Base-by-base conservation (phyloP, 2,113 vertebrate species). In the Amphiprion ocellaris region DNA sequence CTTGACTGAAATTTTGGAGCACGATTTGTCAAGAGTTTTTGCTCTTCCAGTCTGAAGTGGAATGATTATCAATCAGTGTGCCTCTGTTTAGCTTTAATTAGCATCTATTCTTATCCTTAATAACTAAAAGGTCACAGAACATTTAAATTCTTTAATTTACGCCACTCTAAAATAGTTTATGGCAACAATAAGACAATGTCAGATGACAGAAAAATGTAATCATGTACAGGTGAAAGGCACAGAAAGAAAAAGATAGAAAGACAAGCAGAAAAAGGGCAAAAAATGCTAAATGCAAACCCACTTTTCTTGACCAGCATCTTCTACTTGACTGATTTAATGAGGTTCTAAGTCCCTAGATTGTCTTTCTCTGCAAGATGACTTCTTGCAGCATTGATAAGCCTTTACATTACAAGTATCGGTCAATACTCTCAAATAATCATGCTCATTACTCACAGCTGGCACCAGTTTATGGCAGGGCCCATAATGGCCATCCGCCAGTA, bases 341-440 rank as follows among this genome's bases (percentile, higher is more conserved):
- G 21, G 60, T 56, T 81, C 28, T 44, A 17, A 50, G 15, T 33
- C 37, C 24, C 58, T 62, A 69, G 72, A 79, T 76, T 77, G 65
- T 71, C 74, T 58, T 60, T 46, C 59, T 76, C 58, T 54, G 70
- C 46, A 61, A 33, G 44, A 28, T 14, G 28, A 69, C 75, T 56
- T 71, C 76, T 68, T 47, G 1, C 69, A 63, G 30, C 62, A 54
- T 78, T 66, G 77, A 61, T 82, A 46, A 69, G 60, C 64, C 67
- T 69, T 75, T 73, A 69, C 79, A 41, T 83, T 76, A 66, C 62
- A 70, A 72, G 64, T 55, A 70, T 76, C 79, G 39, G 69, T 90
- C 85, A 87, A 88, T 86, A 81, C 55, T 76, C 69, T 85, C 67
- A 79, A 88, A 84, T 81, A 89, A 79, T 79, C 83, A 69, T 5